Evolutionary conservation across 2,797 vertebrate species (phyloP), one percentile per base, ranked within the genome.

Genomic region (Argentina silus): DNA sequence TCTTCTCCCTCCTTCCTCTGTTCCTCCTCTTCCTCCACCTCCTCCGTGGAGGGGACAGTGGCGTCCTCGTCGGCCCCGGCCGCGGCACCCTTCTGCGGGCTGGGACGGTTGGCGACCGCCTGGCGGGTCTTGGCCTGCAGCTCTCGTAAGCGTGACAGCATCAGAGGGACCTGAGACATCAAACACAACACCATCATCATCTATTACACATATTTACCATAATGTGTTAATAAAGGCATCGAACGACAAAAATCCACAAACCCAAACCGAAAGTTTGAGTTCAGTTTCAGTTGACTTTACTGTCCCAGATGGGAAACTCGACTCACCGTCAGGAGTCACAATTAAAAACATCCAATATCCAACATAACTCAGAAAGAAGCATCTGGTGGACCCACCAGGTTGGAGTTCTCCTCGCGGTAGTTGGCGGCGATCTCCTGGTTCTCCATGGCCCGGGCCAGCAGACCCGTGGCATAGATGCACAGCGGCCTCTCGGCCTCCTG

Each of bases 351-450:
- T 36, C 1, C 27, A 36, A 36, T 36, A 36, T 36, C 27, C 4
- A 36, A 36, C 27, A 36, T 36, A 36, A 36, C 27, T 1, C 27
- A 36, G 27, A 36, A 36, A 36, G 27, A 1, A 36, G 2, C 27
- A 36, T 36, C 2, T 4, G 1, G 64, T 42, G 47, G 9, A 78
- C 92, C 61, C 84, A 99, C 97, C 95, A 99, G 69, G 14, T 93
- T 94, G 0, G 95, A 93, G 85, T 98, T 98, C 84, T 98, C 95
- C 42, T 98, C 96, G 68, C 95, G 89, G 83, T 97, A 96, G 88
- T 96, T 96, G 17, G 96, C 94, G 60, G 96, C 97, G 70, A 98
- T 96, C 70, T 99, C 97, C 90, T 98, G 97, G 89, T 95, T 97
- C 89, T 96, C 95, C 96, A 98, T 98, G 86, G 97, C 97, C 81